These are phyloP conservation scores for Stegastes partitus DNA, from an alignment of 2,113 vertebrate genomes.

Conservation along the genomic window DNA sequence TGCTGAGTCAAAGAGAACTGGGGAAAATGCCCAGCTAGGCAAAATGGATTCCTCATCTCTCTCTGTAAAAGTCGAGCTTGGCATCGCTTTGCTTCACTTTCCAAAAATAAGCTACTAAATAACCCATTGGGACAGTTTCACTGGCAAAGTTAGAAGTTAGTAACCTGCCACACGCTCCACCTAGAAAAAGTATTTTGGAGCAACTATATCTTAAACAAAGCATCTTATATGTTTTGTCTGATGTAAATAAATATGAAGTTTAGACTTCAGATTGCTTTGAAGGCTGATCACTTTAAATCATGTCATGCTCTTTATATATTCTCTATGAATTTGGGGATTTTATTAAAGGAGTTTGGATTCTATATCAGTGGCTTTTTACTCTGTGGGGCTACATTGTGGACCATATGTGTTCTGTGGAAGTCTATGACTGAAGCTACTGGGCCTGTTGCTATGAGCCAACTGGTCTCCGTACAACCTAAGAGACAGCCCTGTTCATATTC, in stretches of 20 bases:
- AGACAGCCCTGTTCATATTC: too few species aligned
- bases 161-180: constrained; percentile 20
- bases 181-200: constrained; percentile 26
- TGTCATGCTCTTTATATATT: not conserved
- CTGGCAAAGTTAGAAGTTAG: constrained; percentile 22
- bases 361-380: constrained; percentile 3
- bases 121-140: constrained; percentile 60
- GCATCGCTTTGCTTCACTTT: constrained; percentile 60
- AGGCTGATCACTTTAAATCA: too few species aligned
- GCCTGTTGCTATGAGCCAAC: too few species aligned
- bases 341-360: not conserved
- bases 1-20: constrained; percentile 55
- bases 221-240: not conserved
- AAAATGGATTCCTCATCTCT: constrained; percentile 54
- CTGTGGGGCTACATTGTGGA: too few species aligned
- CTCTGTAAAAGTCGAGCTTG: constrained; percentile 38
- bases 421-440: too few species aligned
- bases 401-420: too few species aligned
- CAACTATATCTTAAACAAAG: not conserved
- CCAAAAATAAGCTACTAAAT: constrained; percentile 72
- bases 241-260: not conserved
- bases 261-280: not conserved
- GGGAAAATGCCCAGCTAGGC: constrained; percentile 42
- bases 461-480: too few species aligned
- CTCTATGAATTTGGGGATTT: not conserved